phyloP scores from a whole-genome alignment of 1,140 invertebrate species.

The Plectus sambesii region DNA sequence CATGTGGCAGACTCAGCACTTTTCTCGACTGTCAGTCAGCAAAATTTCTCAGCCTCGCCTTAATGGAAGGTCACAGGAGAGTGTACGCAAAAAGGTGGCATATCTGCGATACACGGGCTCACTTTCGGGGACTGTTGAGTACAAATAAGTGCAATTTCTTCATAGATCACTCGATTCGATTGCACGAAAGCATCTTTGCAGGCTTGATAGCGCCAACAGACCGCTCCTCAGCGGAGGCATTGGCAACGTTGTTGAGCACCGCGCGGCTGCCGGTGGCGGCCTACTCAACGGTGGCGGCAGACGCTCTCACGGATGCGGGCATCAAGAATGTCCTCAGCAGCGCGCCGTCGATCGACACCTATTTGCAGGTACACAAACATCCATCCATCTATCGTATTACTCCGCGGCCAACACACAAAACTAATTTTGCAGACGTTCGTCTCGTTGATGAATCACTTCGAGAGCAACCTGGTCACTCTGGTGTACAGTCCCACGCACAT shows the following conservation, averaged over 20 bases:
- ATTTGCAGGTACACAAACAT: slow-evolving; percentile 26
- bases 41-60: too few species aligned
- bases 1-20: too few species aligned
- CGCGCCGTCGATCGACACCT: slow-evolving; percentile 30
- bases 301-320: slow-evolving; percentile 27
- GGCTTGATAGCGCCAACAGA: slow-evolving; percentile 39
- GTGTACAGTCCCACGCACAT: slow-evolving; percentile 23
- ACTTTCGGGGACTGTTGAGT: too few species aligned
- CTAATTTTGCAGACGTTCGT: slow-evolving; percentile 20
- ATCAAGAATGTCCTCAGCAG: slow-evolving; percentile 33
- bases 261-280: slow-evolving; percentile 33
- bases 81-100: too few species aligned
- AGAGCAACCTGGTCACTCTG: slow-evolving; percentile 31
- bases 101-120: too few species aligned
- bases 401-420: too few species aligned
- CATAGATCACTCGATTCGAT: too few species aligned
- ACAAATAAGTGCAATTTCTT: too few species aligned
- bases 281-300: slow-evolving; percentile 29
- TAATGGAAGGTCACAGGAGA: too few species aligned
- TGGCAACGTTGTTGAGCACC: slow-evolving; percentile 31
- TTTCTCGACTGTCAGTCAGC: too few species aligned
- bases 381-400: too few species aligned
- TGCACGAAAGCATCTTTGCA: too few species aligned
- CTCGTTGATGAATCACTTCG: slow-evolving; percentile 21
- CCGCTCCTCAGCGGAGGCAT: slow-evolving; percentile 26